Conservation (phyloP, 2,888 invertebrate species). For the Holacanthella duospinosa region DNA sequence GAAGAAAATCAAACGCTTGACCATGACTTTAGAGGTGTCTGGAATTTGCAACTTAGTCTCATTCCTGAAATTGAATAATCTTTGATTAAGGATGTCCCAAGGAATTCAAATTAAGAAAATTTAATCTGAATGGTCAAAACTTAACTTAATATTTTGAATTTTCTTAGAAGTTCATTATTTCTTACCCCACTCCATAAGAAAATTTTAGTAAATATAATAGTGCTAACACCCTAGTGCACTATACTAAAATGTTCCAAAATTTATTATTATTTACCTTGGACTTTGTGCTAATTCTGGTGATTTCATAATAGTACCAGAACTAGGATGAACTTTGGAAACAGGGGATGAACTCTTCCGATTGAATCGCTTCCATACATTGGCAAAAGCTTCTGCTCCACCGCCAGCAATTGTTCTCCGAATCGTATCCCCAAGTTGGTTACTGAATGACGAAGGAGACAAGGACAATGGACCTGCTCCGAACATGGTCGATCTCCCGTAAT, state of each 20-base stretch:
- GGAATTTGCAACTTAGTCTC: conserved; percentile 7
- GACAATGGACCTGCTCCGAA: not conserved
- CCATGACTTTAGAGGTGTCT: conserved; percentile 22
- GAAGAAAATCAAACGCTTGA: conserved; percentile 30
- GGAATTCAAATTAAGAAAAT: not conserved
- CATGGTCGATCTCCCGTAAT: not conserved
- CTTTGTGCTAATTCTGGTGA: not conserved
- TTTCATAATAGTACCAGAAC: not conserved
- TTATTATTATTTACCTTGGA: not conserved
- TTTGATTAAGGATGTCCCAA: no score
- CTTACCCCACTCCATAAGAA: no score
- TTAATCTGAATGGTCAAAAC: not conserved
- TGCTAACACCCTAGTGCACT: no score
- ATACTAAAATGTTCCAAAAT: no score
- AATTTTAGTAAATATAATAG: no score
- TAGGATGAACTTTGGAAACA: not conserved
- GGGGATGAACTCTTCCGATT: not conserved
- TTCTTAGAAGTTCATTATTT: not conserved
- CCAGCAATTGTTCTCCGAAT: conserved; percentile 18
- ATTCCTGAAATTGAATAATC: not conserved
- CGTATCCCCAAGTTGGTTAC: conserved; percentile 22
- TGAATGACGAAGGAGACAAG: conserved; percentile 9
- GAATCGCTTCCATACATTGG: not conserved
- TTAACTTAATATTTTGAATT: not conserved
- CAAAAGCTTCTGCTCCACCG: conserved; percentile 11